These are phyloP conservation scores for Calliphora vomitoria DNA, from an alignment of 2,888 invertebrate genomes.

Conservation along the genomic window DNA sequence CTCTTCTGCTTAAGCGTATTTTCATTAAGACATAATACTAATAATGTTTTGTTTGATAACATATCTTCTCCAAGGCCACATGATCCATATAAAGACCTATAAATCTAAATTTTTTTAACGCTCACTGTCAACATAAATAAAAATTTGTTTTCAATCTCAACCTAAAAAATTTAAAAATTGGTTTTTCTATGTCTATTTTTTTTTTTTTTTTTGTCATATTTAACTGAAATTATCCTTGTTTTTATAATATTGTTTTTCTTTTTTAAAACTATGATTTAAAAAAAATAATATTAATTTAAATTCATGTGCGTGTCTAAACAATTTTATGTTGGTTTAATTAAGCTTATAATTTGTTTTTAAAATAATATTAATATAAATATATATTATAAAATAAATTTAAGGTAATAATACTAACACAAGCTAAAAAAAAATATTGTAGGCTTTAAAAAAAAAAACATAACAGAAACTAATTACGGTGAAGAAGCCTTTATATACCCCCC, in stretches of 20 bases:
- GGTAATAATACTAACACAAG: constrained; percentile 73
- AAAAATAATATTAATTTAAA: constrained; percentile 56
- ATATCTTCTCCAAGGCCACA: too few species aligned
- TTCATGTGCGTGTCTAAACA: constrained; percentile 77
- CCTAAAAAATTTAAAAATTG: neutral
- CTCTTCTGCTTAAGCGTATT: too few species aligned
- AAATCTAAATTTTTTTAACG: too few species aligned
- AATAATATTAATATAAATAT: constrained; percentile 44
- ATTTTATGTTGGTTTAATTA: constrained; percentile 45
- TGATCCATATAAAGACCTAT: too few species aligned
- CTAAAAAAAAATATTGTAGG: constrained; percentile 43
- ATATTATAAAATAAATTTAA: constrained; percentile 56
- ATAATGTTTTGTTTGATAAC: too few species aligned
- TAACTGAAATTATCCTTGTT: neutral
- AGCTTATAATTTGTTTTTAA: constrained; percentile 49
- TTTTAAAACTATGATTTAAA: constrained; percentile 31
- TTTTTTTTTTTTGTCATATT: neutral
- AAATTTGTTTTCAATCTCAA: too few species aligned
- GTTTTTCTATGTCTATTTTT: neutral
- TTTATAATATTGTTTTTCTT: constrained; percentile 42
- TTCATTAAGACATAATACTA: too few species aligned
- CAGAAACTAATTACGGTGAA: constrained; percentile 30
- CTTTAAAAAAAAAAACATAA: constrained; percentile 6
- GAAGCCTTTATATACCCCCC: neutral
- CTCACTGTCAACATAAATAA: neutral